Evolutionary conservation across 2,888 invertebrate species (phyloP).

Genomic region (Thecocarcelia acutangulata): DNA sequence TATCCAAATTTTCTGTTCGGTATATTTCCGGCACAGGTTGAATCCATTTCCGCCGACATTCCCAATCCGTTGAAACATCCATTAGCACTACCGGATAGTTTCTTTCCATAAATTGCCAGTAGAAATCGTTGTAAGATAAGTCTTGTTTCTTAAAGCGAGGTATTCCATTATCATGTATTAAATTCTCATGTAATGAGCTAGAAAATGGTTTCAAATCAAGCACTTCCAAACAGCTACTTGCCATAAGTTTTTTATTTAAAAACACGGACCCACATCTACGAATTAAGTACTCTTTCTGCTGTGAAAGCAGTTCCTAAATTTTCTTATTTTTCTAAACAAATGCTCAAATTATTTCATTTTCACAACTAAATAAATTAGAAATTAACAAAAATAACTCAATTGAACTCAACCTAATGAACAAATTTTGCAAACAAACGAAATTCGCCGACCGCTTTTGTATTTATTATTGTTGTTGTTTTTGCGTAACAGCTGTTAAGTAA

Average conservation of each 20-base stretch:
- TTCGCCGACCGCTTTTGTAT: background rate
- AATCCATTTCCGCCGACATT: conserved; percentile 85
- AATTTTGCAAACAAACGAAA: conserved; percentile 31
- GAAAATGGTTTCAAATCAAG: conserved; percentile 44
- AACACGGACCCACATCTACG: conserved; percentile 1
- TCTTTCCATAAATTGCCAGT: conserved; percentile 82
- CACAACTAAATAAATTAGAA: conserved; percentile 40
- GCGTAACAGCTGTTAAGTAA: conserved; percentile 18
- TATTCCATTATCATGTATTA: conserved; percentile 29
- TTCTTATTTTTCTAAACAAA: background rate
- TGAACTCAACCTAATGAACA: conserved; percentile 37
- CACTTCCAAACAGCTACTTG: conserved; percentile 53
- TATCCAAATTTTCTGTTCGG: conserved; percentile 34
- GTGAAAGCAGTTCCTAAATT: background rate
- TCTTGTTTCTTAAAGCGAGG: conserved; percentile 60
- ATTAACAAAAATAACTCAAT: conserved; percentile 49
- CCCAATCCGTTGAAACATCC: conserved; percentile 85
- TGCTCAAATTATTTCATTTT: background rate
- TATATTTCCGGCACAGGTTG: conserved; percentile 5
- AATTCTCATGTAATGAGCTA: background rate
- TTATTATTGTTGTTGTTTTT: background rate
- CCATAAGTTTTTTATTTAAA: conserved; percentile 47
- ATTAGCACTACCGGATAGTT: conserved; percentile 88
- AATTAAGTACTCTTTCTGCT: background rate
- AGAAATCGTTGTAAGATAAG: conserved; percentile 84